Evolutionary conservation across 1,140 invertebrate species (phyloP).

Genomic region (Brachystomella parvula): DNA sequence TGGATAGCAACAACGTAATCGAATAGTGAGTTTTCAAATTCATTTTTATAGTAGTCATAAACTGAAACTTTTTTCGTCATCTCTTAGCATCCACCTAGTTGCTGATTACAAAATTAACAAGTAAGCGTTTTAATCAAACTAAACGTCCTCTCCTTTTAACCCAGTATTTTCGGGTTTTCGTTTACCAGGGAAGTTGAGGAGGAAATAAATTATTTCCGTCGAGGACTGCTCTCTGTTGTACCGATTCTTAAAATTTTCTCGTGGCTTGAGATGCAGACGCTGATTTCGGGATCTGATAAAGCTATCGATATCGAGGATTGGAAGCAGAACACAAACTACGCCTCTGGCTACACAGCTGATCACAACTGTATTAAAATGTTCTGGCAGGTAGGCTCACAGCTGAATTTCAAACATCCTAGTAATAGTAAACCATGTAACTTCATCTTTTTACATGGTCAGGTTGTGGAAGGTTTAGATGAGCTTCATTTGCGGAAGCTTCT

Average conservation of each 20-base stretch:
- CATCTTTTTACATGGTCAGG: slow-evolving; percentile 60
- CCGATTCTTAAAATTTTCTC: slow-evolving; percentile 76
- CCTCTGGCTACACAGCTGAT: slow-evolving; percentile 67
- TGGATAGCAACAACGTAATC: slow-evolving; percentile 83
- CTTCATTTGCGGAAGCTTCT: slow-evolving; percentile 74
- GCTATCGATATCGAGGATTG: slow-evolving; percentile 87
- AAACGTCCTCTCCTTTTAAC: neutral
- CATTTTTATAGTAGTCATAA: no score
- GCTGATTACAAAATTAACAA: slow-evolving; percentile 93
- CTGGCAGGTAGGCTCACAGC: slow-evolving; percentile 39
- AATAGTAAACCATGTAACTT: neutral
- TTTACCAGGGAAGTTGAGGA: slow-evolving; percentile 47
- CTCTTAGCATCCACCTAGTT: slow-evolving; percentile 87
- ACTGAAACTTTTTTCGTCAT: no score
- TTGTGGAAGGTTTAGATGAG: slow-evolving; percentile 74
- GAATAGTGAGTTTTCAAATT: no score
- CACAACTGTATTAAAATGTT: slow-evolving; percentile 63
- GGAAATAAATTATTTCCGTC: slow-evolving; percentile 23
- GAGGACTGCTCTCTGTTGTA: slow-evolving; percentile 30
- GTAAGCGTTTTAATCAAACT: slow-evolving; percentile 47
- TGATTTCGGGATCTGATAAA: slow-evolving; percentile 87
- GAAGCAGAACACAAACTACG: slow-evolving; percentile 72
- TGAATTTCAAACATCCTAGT: neutral
- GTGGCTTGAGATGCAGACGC: slow-evolving; percentile 83
- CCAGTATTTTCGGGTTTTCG: neutral